Base-by-base conservation (phyloP, 2,113 vertebrate genomes). In the Motacilla alba region DNA sequence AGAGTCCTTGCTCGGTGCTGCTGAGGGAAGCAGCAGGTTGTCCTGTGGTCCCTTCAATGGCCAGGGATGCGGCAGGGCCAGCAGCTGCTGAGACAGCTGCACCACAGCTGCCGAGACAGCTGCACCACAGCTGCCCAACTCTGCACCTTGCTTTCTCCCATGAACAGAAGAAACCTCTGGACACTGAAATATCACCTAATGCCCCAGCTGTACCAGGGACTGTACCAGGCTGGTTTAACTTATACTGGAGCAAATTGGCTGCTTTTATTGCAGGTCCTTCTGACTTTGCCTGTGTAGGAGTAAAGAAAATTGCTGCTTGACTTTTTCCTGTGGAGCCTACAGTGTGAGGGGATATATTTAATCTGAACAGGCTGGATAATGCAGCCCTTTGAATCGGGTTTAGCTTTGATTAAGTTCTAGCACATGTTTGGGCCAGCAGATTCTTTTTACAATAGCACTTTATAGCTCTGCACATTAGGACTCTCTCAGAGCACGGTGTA, bases 281-380 rank as follows among this genome's bases (percentile, higher is more conserved):
- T 66, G 74, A 83, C 82, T 94, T 90, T 0, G 41, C 39, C 43
- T 89, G 69, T 37, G 75, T 93, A 79, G 90, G 87, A 96, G 85
- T 87, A 68, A 85, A 93, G 82, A 93, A 89, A 94, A 96, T 96
- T 94, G 70, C 58, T 27, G 74, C 70, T 76, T 81, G 70, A 66
- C 89, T 95, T 95, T 47, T 68, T 85, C 70, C 84, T 76, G 44
- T 2, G 3, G 52, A 89, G 81, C 49, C 56, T 89, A 82, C 74
- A 60, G 44, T 31, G 50, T 52, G 67, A 68, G 56, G 81, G 80
- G 84, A 69, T 68, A 75, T 76, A 87, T 95, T 95, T 93, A 93
- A 87, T 73, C 53, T 50, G 39, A 49, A 79, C 87, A 93, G 84
- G 44, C 60, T 82, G 74, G 44, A 33, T 96, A 68, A 85, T 20